Percentiles rank a stretch among this genome's conserved stretches.
phyloP scores from a whole-genome alignment of 1,140 invertebrate genomes.

The Mizuhopecten yessoensis region DNA sequence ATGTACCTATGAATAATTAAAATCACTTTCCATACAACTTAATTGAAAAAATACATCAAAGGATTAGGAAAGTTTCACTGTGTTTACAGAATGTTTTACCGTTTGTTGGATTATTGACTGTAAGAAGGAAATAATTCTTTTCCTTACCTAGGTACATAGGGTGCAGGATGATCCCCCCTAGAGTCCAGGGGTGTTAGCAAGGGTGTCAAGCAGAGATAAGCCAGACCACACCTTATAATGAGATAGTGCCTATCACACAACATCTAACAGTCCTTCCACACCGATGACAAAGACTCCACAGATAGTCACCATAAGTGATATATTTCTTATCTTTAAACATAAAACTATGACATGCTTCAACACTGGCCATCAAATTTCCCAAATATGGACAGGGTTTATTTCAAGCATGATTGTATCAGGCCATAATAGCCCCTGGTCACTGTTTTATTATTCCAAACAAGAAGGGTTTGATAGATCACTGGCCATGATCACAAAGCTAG shows the following conservation, averaged over 20 bases:
- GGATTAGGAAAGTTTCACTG: background rate
- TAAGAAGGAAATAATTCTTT: slow-evolving; percentile 7
- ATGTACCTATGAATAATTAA: slow-evolving; percentile 21
- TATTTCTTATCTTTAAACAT: slow-evolving; percentile 40
- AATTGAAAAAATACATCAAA: slow-evolving; percentile 40
- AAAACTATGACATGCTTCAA: slow-evolving; percentile 39
- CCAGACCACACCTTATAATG: slow-evolving; percentile 31
- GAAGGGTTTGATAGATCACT: slow-evolving; percentile 23
- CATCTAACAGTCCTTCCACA: slow-evolving; percentile 8
- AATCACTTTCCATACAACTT: background rate
- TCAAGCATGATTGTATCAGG: slow-evolving; percentile 13
- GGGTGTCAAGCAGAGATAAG: slow-evolving; percentile 37
- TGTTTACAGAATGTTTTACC: slow-evolving; percentile 26
- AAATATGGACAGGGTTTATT: slow-evolving; percentile 39
- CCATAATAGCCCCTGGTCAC: slow-evolving; percentile 31
- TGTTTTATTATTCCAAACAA: slow-evolving; percentile 38
- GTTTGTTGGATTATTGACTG: background rate
- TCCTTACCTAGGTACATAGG: slow-evolving; percentile 19
- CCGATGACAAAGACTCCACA: slow-evolving; percentile 29
- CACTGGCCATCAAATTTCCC: slow-evolving; percentile 31
- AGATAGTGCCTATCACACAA: slow-evolving; percentile 24
- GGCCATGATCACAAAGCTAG: slow-evolving; percentile 14
- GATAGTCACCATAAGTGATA: slow-evolving; percentile 38
- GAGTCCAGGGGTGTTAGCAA: slow-evolving; percentile 22
- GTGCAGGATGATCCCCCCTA: slow-evolving; percentile 19